phyloP scores from a whole-genome alignment of 2,113 vertebrate species.

The Malaclemys terrapin region DNA sequence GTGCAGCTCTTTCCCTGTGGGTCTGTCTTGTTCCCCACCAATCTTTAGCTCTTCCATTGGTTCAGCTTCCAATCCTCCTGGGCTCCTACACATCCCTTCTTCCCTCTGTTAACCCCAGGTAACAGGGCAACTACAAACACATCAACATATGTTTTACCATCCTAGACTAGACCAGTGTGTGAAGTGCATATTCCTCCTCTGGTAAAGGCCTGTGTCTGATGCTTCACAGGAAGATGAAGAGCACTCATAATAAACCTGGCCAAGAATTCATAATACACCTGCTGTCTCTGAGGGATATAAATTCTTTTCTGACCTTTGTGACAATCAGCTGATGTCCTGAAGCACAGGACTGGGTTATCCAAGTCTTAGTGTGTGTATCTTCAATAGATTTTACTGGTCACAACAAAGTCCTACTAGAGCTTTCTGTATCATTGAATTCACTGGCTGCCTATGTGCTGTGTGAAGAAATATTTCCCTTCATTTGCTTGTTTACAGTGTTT shows the following conservation, averaged over 20 bases:
- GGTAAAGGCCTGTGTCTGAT: background rate
- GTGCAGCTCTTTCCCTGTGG: background rate
- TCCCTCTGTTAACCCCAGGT: background rate
- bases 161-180: background rate
- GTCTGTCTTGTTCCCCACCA: background rate
- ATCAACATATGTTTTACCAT: too few relatives aligned
- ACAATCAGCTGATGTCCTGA: background rate
- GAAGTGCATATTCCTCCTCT: background rate
- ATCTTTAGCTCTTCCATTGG: background rate
- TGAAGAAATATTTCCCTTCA: background rate
- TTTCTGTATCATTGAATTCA: background rate
- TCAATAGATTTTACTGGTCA: background rate
- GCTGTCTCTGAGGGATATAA: background rate
- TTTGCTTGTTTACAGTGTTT: background rate
- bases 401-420: background rate
- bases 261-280: background rate
- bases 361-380: background rate
- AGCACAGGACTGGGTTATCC: background rate
- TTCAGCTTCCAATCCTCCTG: background rate
- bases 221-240: background rate
- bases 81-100: background rate
- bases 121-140: too few relatives aligned
- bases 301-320: background rate
- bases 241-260: background rate
- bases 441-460: background rate